These are phyloP conservation scores for Enteromius unitaeniatus DNA, from an alignment of 2,797 vertebrate genomes.

Conservation along the genomic window DNA sequence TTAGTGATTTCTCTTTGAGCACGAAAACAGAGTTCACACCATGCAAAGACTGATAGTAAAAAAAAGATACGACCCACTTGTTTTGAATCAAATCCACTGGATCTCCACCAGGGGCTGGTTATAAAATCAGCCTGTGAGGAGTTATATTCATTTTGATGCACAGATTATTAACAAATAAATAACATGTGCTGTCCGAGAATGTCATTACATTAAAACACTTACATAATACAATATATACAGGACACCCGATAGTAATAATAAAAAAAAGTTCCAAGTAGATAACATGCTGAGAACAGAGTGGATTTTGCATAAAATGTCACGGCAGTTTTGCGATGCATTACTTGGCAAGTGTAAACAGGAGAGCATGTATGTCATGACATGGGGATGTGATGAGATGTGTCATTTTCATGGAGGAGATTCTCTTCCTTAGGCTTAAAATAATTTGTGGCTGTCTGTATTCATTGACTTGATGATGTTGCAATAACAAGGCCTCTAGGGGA, in stretches of 20 bases:
- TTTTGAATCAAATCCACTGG: constrained; percentile 48
- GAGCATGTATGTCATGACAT: constrained; percentile 22
- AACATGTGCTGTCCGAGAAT: constrained; percentile 1
- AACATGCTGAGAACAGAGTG: neutral
- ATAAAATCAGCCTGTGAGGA: constrained; percentile 31
- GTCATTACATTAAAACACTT: neutral
- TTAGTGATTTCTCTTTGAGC: constrained; percentile 48
- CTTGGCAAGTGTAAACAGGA: constrained; percentile 27
- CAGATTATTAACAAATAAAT: constrained; percentile 49
- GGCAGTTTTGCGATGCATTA: constrained; percentile 5
- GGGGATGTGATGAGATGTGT: constrained; percentile 11
- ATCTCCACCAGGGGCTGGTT: constrained; percentile 41
- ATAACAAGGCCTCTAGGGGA: constrained; percentile 40
- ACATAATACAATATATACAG: neutral
- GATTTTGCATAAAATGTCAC: constrained; percentile 1
- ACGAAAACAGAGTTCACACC: constrained; percentile 47
- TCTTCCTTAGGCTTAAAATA: constrained; percentile 28
- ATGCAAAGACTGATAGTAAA: constrained; percentile 39
- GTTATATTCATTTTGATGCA: constrained; percentile 41
- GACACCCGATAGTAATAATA: neutral
- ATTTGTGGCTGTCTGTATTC: constrained; percentile 41
- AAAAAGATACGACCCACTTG: constrained; percentile 36
- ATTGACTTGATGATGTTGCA: constrained; percentile 48
- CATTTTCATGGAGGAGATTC: constrained; percentile 41
- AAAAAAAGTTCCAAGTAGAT: neutral